A percentile compares a stretch with the other conserved stretches of the same genome.
Conservation (phyloP, 1,140 invertebrate species). For the Mercenaria mercenaria region DNA sequence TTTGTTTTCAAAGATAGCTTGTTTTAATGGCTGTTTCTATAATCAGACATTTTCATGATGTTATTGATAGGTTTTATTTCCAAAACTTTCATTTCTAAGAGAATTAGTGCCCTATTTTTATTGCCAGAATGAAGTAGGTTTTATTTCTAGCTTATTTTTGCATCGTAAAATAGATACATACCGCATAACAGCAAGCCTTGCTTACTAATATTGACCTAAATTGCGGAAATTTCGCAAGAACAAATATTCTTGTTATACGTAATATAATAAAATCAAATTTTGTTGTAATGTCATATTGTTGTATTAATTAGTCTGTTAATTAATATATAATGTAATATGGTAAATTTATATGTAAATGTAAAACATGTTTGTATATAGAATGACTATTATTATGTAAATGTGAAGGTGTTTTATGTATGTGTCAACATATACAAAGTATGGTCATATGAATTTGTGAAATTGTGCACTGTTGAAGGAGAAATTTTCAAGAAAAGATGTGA, state of each 20-base stretch:
- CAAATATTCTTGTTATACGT: neutral
- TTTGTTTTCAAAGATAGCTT: neutral
- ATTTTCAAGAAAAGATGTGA: neutral
- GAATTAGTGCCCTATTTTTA: neutral
- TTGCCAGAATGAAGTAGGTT: neutral
- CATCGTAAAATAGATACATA: neutral
- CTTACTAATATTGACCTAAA: neutral
- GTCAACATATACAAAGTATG: too few relatives aligned
- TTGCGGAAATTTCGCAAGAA: neutral
- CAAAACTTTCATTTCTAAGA: neutral
- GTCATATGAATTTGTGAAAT: neutral
- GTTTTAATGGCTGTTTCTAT: neutral
- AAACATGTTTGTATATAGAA: too few relatives aligned
- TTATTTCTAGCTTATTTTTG: constrained; percentile 15
- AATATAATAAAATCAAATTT: neutral
- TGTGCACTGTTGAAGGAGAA: neutral
- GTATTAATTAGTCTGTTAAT: neutral
- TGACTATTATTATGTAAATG: too few relatives aligned
- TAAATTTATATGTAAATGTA: too few relatives aligned
- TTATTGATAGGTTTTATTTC: constrained; percentile 19
- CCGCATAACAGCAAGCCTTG: neutral
- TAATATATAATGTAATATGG: too few relatives aligned
- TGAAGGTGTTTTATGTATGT: too few relatives aligned
- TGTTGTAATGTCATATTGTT: constrained; percentile 14
- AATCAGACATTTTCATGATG: constrained; percentile 24